These are phyloP conservation scores for Drosophila micromelanica DNA, from an alignment of 1,140 invertebrate species.

Conservation along the genomic window DNA sequence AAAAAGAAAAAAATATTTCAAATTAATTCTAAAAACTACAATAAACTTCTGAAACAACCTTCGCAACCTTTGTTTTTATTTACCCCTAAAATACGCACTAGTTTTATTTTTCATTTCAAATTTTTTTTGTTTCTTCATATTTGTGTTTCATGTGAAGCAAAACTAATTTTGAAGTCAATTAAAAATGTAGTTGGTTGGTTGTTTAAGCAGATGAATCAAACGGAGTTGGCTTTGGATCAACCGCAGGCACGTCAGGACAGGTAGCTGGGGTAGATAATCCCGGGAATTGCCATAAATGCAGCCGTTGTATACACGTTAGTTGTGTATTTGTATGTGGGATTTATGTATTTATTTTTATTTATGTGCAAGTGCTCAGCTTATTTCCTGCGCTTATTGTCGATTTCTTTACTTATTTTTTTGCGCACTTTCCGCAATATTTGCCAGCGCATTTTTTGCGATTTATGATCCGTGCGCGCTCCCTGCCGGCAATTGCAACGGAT, in stretches of 20 bases:
- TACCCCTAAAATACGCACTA: constrained; percentile 1
- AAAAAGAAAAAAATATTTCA: too few species aligned
- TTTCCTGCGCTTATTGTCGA: constrained; percentile 79
- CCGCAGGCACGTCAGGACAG: constrained; percentile 3
- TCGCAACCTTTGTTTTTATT: constrained; percentile 3
- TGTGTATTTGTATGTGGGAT: constrained; percentile 4
- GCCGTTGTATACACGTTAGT: background rate
- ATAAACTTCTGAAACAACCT: background rate
- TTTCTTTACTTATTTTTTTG: constrained; percentile 71
- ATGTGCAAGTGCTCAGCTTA: constrained; percentile 55
- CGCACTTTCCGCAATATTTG: constrained; percentile 78
- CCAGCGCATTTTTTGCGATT: constrained; percentile 63
- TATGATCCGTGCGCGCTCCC: constrained; percentile 62
- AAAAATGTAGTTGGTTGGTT: constrained; percentile 44
- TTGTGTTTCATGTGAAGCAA: constrained; percentile 50
- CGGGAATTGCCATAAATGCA: constrained; percentile 1
- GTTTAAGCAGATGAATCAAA: constrained; percentile 29
- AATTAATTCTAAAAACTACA: background rate
- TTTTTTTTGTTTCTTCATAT: constrained; percentile 23
- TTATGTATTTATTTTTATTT: constrained; percentile 39
- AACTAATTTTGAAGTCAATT: constrained; percentile 79
- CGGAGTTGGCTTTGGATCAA: constrained; percentile 15
- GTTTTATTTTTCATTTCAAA: constrained; percentile 33
- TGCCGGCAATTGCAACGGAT: constrained; percentile 77
- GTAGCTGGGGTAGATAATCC: background rate